These are phyloP conservation scores for Lophotis ruficrista DNA, from an alignment of 2,113 vertebrate genomes.

Conservation along the genomic window DNA sequence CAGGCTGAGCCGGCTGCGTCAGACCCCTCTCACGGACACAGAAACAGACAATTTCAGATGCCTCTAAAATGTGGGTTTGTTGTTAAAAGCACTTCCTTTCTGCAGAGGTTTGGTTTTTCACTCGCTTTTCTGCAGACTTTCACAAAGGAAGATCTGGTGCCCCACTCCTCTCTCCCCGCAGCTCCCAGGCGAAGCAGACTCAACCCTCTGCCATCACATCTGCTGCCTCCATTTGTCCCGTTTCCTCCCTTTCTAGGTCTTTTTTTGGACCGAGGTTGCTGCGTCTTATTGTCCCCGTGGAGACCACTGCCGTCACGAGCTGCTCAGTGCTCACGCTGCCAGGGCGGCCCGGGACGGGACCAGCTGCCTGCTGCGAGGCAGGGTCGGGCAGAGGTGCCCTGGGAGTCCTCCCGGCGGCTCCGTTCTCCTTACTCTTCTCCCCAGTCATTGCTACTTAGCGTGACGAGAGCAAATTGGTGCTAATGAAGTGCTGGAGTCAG, in stretches of 20 bases:
- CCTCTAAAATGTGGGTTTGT: fast-evolving
- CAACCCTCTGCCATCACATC: background rate
- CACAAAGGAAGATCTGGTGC: background rate
- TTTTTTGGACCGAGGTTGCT: background rate
- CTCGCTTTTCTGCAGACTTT: background rate
- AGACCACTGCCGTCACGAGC: background rate
- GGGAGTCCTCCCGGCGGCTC: background rate
- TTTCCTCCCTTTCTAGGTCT: background rate
- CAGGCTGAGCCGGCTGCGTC: background rate
- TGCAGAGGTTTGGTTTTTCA: background rate
- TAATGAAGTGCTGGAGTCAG: constrained; percentile 65
- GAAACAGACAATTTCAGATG: background rate
- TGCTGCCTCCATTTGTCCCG: background rate
- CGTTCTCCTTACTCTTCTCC: background rate
- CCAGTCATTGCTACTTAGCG: constrained; percentile 34
- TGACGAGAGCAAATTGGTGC: constrained; percentile 64
- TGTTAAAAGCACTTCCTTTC: background rate
- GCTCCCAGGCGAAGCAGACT: background rate
- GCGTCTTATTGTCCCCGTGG: background rate
- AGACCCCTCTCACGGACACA: background rate
- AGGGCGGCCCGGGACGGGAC: fast-evolving
- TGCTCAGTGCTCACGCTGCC: background rate
- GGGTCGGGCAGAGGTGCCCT: background rate
- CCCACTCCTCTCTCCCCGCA: background rate
- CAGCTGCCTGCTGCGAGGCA: background rate